These are phyloP conservation scores for Fundulus diaphanus DNA, from an alignment of 2,797 vertebrate genomes.

Conservation along the genomic window DNA sequence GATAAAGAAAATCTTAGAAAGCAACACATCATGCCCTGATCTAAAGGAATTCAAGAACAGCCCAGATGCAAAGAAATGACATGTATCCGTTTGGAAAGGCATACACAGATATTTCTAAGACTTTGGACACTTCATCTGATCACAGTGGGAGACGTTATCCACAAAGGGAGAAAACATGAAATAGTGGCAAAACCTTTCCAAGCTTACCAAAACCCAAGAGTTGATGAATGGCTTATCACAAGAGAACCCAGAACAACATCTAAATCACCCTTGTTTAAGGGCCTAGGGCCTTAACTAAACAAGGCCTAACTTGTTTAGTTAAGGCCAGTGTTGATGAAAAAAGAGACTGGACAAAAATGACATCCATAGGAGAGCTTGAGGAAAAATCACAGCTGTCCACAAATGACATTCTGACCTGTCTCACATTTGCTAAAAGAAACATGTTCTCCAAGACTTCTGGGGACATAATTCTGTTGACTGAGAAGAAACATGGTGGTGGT, in stretches of 20 bases:
- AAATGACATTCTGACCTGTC: neutral
- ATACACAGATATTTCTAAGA: neutral
- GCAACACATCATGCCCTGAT: neutral
- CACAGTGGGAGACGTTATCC: neutral
- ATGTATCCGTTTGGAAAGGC: neutral
- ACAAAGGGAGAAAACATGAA: neutral
- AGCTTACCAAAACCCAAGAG: neutral
- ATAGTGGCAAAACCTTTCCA: neutral
- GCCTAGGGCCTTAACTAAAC: no score
- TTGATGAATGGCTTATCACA: neutral
- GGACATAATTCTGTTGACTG: neutral
- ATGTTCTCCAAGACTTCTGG: neutral
- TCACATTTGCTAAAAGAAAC: neutral
- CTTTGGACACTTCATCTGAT: neutral
- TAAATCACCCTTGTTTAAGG: no score
- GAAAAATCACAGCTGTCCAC: neutral
- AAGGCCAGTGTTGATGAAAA: neutral
- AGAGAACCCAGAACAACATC: neutral
- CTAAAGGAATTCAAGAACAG: neutral
- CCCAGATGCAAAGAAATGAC: neutral
- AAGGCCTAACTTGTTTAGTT: neutral
- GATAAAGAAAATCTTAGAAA: neutral
- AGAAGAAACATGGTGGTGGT: neutral
- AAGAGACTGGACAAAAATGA: neutral
- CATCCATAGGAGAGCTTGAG: neutral